Evolutionary conservation across 1,140 invertebrate genomes (phyloP).

Genomic region (Polyergus mexicanus): DNA sequence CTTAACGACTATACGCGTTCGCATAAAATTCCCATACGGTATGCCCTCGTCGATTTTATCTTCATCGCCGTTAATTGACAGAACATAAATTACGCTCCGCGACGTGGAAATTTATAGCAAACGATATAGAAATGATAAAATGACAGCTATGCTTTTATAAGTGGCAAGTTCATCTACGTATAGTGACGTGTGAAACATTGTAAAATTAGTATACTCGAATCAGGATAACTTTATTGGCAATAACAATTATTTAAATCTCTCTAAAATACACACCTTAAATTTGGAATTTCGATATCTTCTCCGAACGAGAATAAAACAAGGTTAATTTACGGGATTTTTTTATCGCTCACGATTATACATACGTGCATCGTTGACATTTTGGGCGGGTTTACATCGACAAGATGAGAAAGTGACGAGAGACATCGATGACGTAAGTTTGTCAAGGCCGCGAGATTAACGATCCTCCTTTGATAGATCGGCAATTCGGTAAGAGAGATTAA

Average conservation of each 20-base stretch:
- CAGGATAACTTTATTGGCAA: neutral
- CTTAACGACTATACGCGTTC: neutral
- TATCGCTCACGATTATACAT: no score
- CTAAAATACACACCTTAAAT: neutral
- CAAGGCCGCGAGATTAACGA: conserved; percentile 48
- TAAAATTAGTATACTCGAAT: neutral
- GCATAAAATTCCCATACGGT: conserved; percentile 9
- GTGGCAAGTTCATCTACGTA: neutral
- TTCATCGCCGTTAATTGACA: neutral
- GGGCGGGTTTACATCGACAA: neutral
- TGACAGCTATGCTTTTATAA: neutral
- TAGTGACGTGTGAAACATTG: neutral
- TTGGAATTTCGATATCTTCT: neutral
- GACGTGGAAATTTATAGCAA: conserved; percentile 15
- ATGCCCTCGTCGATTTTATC: conserved; percentile 18
- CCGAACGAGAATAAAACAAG: neutral
- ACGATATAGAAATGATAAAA: neutral
- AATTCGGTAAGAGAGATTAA: conserved; percentile 7
- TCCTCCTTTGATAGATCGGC: conserved; percentile 1
- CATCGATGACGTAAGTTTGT: conserved; percentile 41
- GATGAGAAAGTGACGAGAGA: conserved; percentile 40
- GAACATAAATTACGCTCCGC: conserved; percentile 17
- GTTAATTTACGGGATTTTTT: neutral
- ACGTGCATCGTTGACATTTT: conserved; percentile 15
- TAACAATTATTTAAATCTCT: neutral